A percentile compares a stretch with the other conserved stretches of the same genome.
These are phyloP conservation scores for Calameuta pallipes DNA, from an alignment of 2,888 invertebrate species.

Conservation along the genomic window DNA sequence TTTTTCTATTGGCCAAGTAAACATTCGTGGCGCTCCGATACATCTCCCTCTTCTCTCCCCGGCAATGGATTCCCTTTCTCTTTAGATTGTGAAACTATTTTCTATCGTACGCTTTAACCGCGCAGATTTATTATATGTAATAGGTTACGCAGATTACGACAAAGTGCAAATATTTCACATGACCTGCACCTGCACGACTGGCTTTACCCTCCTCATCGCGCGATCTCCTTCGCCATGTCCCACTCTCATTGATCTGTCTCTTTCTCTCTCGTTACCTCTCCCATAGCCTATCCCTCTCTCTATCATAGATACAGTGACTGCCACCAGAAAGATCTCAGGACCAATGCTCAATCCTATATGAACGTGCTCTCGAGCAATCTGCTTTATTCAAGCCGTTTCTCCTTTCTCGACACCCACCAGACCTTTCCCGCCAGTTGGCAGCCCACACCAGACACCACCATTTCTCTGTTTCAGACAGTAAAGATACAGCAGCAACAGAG, in stretches of 20 bases:
- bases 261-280: not conserved
- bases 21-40: too few relatives aligned
- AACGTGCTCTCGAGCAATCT: too few relatives aligned
- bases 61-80: constrained; percentile 56
- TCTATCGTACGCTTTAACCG: constrained; percentile 44
- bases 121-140: constrained; percentile 59
- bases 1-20: too few relatives aligned
- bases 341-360: too few relatives aligned
- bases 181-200: constrained; percentile 54
- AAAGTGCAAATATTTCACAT: constrained; percentile 63
- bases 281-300: not conserved
- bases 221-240: constrained; percentile 28
- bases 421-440: too few relatives aligned
- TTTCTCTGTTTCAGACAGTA: too few relatives aligned
- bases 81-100: constrained; percentile 60
- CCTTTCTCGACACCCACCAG: too few relatives aligned
- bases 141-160: constrained; percentile 61
- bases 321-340: not conserved
- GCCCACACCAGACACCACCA: too few relatives aligned
- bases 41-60: not conserved
- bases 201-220: too few relatives aligned
- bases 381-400: too few relatives aligned
- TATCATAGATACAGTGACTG: not conserved
- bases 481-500: too few relatives aligned
- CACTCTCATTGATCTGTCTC: constrained; percentile 26